A percentile compares a stretch with the other conserved stretches of the same genome.
These are phyloP conservation scores for Gambusia affinis DNA, from an alignment of 2,113 vertebrate species.

Conservation along the genomic window DNA sequence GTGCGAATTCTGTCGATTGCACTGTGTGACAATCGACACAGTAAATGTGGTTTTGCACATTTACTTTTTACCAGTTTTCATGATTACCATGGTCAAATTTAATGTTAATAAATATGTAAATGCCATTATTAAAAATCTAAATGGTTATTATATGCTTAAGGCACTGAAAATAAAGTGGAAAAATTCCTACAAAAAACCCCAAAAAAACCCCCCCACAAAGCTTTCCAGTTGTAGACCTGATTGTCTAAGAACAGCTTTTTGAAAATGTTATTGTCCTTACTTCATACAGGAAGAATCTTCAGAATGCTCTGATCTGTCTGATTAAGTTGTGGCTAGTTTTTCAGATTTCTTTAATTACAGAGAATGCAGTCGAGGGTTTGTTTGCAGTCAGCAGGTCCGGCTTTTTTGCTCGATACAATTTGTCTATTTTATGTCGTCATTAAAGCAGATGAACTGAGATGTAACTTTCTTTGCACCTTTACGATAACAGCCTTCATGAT, in stretches of 20 bases:
- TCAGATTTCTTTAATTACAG: background rate
- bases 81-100: too few relatives aligned
- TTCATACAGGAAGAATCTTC: background rate
- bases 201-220: background rate
- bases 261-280: background rate
- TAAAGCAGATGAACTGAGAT: background rate
- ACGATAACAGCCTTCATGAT: background rate
- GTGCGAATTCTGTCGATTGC: too few relatives aligned
- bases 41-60: too few relatives aligned
- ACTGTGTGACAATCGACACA: too few relatives aligned
- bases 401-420: background rate
- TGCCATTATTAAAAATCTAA: too few relatives aligned
- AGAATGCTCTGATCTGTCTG: background rate
- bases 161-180: background rate
- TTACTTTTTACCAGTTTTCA: too few relatives aligned
- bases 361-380: background rate
- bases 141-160: background rate
- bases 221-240: background rate
- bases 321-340: background rate
- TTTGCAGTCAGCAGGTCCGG: background rate
- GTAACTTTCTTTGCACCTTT: background rate
- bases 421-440: background rate
- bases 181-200: background rate
- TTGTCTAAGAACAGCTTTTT: background rate
- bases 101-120: too few relatives aligned